Conservation (phyloP, 2,797 vertebrate genomes). For the Notamacropus eugenii region DNA sequence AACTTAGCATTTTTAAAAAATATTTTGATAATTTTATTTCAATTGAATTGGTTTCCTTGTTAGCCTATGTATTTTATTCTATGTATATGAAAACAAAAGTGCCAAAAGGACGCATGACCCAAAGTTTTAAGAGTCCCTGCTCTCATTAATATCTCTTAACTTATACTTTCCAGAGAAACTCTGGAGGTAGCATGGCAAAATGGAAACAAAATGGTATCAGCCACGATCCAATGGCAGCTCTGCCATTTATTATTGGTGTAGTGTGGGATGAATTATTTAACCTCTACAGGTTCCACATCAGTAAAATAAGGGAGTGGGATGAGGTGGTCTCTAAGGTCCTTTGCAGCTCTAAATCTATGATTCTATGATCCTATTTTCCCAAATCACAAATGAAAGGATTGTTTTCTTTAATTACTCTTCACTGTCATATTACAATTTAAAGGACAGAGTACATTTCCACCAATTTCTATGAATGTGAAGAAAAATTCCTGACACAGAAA, state of each 20-base stretch:
- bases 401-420: too few relatives aligned
- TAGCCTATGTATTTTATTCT: not conserved
- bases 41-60: not conserved
- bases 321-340: not conserved
- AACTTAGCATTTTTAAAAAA: not conserved
- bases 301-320: not conserved
- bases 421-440: too few relatives aligned
- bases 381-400: not conserved
- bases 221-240: not conserved
- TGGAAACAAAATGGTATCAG: not conserved
- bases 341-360: not conserved
- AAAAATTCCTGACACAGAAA: not conserved
- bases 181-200: not conserved
- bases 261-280: not conserved
- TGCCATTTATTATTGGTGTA: not conserved
- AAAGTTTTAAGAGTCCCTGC: not conserved
- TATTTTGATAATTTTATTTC: not conserved
- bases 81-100: not conserved
- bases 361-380: not conserved
- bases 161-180: not conserved
- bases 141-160: not conserved
- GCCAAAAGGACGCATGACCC: not conserved
- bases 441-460: not conserved
- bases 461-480: not conserved
- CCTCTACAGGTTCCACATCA: not conserved